phyloP scores from a whole-genome alignment of 2,797 vertebrate species.

The Gobionotothen gibberifrons region DNA sequence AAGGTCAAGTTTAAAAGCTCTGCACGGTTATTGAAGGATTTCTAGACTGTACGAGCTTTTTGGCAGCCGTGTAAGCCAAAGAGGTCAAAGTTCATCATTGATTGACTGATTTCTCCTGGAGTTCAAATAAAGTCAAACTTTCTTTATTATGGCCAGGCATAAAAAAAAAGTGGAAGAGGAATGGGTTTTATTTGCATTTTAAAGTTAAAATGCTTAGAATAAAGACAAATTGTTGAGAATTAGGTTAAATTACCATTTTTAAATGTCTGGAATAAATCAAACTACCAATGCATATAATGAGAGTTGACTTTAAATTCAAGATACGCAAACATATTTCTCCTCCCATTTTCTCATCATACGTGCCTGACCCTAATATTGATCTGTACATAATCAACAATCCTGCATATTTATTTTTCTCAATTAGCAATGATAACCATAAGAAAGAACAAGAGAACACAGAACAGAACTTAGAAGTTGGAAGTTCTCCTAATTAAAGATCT shows the following conservation, averaged over 20 bases:
- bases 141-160: no score
- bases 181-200: no score
- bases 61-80: background rate
- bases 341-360: no score
- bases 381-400: background rate
- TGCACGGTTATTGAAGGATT: slow-evolving; percentile 13
- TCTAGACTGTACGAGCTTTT: background rate
- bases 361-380: no score
- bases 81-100: background rate
- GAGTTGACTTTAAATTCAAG: no score
- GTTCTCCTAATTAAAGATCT: slow-evolving; percentile 22
- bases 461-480: background rate
- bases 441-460: background rate
- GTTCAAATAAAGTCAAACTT: background rate
- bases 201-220: no score
- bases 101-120: background rate
- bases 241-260: no score
- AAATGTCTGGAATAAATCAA: no score
- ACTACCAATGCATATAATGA: no score
- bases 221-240: no score
- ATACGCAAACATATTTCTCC: no score
- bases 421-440: background rate
- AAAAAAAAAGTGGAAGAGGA: no score
- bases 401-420: background rate
- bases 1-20: slow-evolving; percentile 12